Percentiles rank a stretch among this genome's conserved stretches.
These are phyloP conservation scores for Athene cunicularia DNA, from an alignment of 2,113 vertebrate species.

Conservation along the genomic window DNA sequence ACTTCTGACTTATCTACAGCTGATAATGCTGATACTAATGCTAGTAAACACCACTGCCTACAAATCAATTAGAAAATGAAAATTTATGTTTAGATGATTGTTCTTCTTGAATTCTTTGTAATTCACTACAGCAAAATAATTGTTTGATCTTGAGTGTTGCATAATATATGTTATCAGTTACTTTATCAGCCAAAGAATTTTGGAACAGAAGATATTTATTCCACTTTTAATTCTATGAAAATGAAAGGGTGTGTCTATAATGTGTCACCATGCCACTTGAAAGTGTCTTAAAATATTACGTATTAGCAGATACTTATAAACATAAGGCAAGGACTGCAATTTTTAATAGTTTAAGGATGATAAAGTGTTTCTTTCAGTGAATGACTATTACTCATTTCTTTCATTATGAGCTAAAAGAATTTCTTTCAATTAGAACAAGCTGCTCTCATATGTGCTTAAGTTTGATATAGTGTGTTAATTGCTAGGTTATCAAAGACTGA, in stretches of 20 bases:
- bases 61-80: constrained; percentile 2
- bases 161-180: background rate
- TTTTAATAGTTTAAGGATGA: constrained; percentile 2
- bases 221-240: background rate
- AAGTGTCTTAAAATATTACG: background rate
- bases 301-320: background rate
- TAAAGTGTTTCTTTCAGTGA: background rate
- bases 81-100: background rate
- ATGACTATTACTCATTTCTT: background rate
- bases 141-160: background rate
- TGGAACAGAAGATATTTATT: background rate
- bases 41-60: background rate
- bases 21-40: background rate
- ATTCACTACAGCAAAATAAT: background rate
- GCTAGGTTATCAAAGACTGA: background rate
- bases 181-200: background rate
- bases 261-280: background rate
- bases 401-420: background rate
- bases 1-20: background rate
- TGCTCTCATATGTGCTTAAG: background rate
- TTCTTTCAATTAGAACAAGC: background rate
- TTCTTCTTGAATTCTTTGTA: background rate
- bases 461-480: background rate
- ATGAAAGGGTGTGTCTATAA: background rate
- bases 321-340: background rate